Evolutionary conservation across 2,113 vertebrate species (phyloP).

Genomic region (Pelobates fuscus): DNA sequence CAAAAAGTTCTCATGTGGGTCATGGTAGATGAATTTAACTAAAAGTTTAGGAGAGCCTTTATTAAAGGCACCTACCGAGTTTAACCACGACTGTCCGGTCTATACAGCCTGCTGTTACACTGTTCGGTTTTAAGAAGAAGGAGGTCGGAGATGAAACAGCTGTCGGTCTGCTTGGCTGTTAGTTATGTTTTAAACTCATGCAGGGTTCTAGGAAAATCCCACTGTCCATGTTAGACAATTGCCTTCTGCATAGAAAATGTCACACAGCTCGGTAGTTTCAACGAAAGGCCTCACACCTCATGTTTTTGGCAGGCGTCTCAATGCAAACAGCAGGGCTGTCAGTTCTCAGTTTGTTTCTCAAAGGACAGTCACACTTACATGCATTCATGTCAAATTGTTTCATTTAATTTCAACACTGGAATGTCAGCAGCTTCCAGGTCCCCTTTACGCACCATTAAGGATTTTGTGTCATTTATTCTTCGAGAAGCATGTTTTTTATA

Average conservation of each 20-base stretch:
- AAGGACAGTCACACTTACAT: background rate
- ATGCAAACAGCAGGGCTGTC: conserved; percentile 11
- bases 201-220: conserved; percentile 19
- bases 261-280: conserved; percentile 12
- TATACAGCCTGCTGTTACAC: background rate
- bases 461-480: conserved; percentile 42
- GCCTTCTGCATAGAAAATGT: conserved; percentile 31
- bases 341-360: conserved; percentile 11
- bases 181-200: conserved; percentile 4
- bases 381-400: conserved; percentile 1
- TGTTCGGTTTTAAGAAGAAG: conserved; percentile 2
- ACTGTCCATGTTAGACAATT: conserved; percentile 32
- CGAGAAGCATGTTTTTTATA: conserved; percentile 20
- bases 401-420: conserved; percentile 26
- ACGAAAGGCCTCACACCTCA: conserved; percentile 11
- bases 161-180: conserved; percentile 25
- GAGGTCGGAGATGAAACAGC: background rate
- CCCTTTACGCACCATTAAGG: conserved; percentile 47
- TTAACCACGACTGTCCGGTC: conserved; percentile 21
- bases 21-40: conserved; percentile 46
- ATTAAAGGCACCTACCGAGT: background rate
- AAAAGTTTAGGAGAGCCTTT: conserved; percentile 11
- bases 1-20: background rate
- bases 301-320: conserved; percentile 35
- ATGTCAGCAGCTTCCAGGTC: conserved; percentile 45